Evolutionary conservation across 92 coral and sea anemone species (phyloP).

Genomic region (Siderastrea radians): DNA sequence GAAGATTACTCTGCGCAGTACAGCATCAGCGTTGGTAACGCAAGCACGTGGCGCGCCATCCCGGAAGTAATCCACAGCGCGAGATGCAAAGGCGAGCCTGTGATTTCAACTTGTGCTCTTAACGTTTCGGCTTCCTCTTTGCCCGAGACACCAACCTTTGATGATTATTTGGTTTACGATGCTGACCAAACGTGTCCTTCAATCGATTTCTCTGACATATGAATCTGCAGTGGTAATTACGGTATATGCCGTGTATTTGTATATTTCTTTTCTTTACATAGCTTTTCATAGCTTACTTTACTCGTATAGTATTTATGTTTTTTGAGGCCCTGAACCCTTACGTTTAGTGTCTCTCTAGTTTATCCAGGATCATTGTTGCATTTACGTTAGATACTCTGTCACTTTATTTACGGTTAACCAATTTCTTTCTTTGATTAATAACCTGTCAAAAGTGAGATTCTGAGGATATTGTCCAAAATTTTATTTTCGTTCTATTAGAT

Average conservation of each 20-base stretch:
- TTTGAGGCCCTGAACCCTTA: background rate
- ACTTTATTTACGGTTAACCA: background rate
- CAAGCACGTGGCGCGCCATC: slow-evolving; percentile 75
- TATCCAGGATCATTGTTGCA: too few relatives aligned
- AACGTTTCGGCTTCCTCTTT: slow-evolving; percentile 56
- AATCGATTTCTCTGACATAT: slow-evolving; percentile 94
- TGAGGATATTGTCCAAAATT: background rate
- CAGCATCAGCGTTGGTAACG: slow-evolving; percentile 12
- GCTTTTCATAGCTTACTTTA: background rate
- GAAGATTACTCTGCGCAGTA: slow-evolving; percentile 13
- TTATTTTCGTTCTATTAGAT: background rate
- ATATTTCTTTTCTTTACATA: background rate
- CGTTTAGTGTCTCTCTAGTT: background rate
- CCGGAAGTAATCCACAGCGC: slow-evolving; percentile 59
- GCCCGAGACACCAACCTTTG: slow-evolving; percentile 95
- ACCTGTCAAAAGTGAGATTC: slow-evolving; percentile 8
- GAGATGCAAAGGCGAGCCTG: slow-evolving; percentile 70
- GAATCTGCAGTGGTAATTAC: slow-evolving; percentile 43
- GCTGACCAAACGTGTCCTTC: slow-evolving; percentile 99
- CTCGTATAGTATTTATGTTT: background rate
- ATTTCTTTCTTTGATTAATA: slow-evolving; percentile 6
- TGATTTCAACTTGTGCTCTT: slow-evolving; percentile 58
- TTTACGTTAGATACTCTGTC: too few relatives aligned
- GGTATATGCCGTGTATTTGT: background rate
- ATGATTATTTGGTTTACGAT: slow-evolving; percentile 93